Conservation (phyloP, 2,888 invertebrate species). For the Acronicta psi region DNA sequence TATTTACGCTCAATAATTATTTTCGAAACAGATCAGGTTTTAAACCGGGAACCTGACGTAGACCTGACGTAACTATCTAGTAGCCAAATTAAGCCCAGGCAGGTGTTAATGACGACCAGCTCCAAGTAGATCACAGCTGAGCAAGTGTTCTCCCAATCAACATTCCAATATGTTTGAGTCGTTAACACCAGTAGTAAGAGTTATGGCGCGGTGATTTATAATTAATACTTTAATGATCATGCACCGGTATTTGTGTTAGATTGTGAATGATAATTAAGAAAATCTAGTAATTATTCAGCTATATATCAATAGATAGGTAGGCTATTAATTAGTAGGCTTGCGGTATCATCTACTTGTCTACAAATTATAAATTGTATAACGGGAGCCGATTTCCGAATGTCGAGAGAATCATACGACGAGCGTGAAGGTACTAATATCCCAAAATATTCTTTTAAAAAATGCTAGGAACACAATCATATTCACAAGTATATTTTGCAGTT, state of each 20-base stretch:
- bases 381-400: background rate
- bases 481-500: no score
- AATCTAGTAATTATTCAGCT: slow-evolving; percentile 1
- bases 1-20: no score
- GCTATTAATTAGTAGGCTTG: background rate
- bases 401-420: no score
- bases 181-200: slow-evolving; percentile 42
- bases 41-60: no score
- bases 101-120: background rate
- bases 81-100: background rate
- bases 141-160: slow-evolving; percentile 51
- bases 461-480: no score
- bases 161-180: slow-evolving; percentile 44
- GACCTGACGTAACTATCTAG: no score
- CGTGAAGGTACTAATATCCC: no score
- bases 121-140: slow-evolving; percentile 18
- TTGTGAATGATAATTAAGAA: slow-evolving; percentile 7
- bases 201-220: slow-evolving; percentile 44
- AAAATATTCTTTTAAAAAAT: no score
- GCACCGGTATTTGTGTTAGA: slow-evolving; percentile 38
- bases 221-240: slow-evolving; percentile 47
- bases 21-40: no score
- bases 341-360: background rate
- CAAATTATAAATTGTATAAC: background rate
- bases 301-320: no score